These are phyloP conservation scores for Eueremaeus valkanovi DNA, from an alignment of 2,888 invertebrate species.

Conservation along the genomic window DNA sequence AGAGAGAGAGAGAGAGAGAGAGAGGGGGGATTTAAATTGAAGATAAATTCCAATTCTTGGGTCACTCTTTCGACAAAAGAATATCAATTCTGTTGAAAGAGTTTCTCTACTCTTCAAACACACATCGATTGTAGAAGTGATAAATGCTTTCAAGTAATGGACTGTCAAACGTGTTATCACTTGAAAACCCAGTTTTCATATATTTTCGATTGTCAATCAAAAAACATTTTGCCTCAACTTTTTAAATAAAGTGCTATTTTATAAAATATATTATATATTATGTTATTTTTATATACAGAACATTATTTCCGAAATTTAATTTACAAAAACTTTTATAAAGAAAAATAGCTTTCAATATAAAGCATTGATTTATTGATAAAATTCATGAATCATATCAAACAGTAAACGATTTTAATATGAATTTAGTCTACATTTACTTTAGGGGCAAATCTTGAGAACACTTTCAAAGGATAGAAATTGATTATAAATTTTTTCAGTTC, in stretches of 20 bases:
- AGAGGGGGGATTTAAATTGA: too few relatives aligned
- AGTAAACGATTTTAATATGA: too few relatives aligned
- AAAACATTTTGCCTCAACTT: background rate
- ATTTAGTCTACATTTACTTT: too few relatives aligned
- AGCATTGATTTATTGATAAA: background rate
- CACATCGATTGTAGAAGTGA: background rate
- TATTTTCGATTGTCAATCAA: slow-evolving; percentile 13
- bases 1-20: too few relatives aligned
- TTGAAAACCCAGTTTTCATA: slow-evolving; percentile 18
- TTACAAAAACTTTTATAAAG: background rate
- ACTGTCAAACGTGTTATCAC: slow-evolving; percentile 13
- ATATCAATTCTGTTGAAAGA: background rate
- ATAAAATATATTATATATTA: too few relatives aligned
- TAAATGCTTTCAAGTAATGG: slow-evolving; percentile 16
- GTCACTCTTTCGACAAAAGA: background rate
- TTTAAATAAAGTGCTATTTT: background rate
- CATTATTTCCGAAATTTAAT: too few relatives aligned
- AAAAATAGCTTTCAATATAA: background rate
- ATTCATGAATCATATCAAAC: background rate
- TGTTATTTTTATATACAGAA: too few relatives aligned
- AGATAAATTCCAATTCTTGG: background rate
- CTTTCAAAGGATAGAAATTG: too few relatives aligned
- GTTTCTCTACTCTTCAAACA: background rate
- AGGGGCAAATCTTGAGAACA: too few relatives aligned
- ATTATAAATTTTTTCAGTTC: background rate